Percentiles rank a stretch among this genome's conserved stretches.
These are phyloP conservation scores for Peucedramus taeniatus DNA, from an alignment of 2,113 vertebrate genomes.

Conservation along the genomic window DNA sequence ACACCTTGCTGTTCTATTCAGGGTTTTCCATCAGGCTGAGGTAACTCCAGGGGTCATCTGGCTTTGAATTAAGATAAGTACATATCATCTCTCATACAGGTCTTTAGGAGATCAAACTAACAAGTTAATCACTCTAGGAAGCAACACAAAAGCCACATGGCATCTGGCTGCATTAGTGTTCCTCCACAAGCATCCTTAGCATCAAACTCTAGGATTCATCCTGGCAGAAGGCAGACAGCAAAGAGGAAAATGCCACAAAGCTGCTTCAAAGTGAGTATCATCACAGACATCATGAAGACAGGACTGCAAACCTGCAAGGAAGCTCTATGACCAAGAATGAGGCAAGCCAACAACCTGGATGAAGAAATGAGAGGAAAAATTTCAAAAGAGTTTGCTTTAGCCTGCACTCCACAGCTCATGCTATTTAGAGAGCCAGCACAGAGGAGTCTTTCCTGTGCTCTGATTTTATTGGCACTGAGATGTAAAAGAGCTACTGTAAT, in stretches of 20 bases:
- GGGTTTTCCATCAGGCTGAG: neutral
- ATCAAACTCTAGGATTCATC: neutral
- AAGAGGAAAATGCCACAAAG: neutral
- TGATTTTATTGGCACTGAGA: neutral
- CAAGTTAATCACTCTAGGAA: neutral
- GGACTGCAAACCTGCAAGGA: neutral
- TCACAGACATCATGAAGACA: neutral
- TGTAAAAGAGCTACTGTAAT: neutral
- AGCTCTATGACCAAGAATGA: neutral
- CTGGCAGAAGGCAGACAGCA: neutral
- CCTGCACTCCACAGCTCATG: neutral
- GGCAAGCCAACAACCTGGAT: neutral
- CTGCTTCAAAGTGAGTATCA: neutral
- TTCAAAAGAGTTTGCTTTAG: neutral
- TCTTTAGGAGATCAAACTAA: neutral
- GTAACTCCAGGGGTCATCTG: neutral
- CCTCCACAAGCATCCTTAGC: neutral
- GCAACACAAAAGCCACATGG: neutral
- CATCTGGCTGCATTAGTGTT: neutral
- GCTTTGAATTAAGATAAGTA: neutral
- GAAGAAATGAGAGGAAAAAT: neutral
- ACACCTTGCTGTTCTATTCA: neutral
- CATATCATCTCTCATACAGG: neutral
- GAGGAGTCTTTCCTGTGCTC: neutral
- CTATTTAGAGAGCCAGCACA: neutral